Conservation (phyloP, 2,113 vertebrate genomes). For the Eupsittula cactorum region DNA sequence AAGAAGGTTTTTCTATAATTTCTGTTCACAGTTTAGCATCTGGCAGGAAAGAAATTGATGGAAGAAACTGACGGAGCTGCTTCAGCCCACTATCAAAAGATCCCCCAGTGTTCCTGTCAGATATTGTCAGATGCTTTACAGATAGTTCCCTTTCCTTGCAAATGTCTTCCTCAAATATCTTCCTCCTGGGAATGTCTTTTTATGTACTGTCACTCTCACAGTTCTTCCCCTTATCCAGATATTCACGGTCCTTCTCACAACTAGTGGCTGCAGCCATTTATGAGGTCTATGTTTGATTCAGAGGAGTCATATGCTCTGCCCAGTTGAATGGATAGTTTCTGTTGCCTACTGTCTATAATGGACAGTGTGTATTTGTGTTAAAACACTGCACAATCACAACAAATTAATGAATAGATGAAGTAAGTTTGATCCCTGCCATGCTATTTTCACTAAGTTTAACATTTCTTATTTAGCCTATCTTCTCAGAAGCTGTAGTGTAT, state of each 20-base stretch:
- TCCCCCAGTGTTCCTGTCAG: neutral
- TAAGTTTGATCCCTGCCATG: neutral
- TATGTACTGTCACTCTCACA: neutral
- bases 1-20: neutral
- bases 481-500: neutral
- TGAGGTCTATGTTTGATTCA: neutral
- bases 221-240: neutral
- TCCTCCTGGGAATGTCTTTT: neutral
- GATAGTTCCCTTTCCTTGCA: neutral
- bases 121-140: neutral
- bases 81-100: neutral
- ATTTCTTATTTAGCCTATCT: neutral
- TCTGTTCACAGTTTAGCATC: neutral
- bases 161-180: neutral
- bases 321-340: neutral
- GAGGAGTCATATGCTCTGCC: neutral
- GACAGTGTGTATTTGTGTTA: neutral
- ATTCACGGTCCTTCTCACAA: neutral
- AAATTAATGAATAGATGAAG: neutral
- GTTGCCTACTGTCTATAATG: neutral
- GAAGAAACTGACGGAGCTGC: neutral
- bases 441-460: neutral
- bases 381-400: neutral
- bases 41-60: neutral
- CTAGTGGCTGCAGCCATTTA: neutral